Conservation (phyloP, 2,888 invertebrate genomes). For the Coelogynopora nodosa region DNA sequence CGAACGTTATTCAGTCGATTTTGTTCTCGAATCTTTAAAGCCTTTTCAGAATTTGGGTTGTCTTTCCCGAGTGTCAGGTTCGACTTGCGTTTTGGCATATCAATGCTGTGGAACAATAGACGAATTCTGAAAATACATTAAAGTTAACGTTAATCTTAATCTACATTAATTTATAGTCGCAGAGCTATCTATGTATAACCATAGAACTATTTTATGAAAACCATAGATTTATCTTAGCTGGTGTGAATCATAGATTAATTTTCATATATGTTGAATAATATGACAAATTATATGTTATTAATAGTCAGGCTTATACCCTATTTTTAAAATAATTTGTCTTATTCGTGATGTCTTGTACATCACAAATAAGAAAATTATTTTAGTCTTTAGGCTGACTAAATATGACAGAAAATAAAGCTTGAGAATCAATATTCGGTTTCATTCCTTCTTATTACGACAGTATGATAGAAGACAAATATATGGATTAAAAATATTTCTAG, state of each 20-base stretch:
- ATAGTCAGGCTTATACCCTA: too few relatives aligned
- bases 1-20: slow-evolving; percentile 7
- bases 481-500: background rate
- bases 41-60: slow-evolving; percentile 17
- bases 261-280: too few relatives aligned
- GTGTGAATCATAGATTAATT: too few relatives aligned
- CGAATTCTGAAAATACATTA: slow-evolving; percentile 7
- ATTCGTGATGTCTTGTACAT: too few relatives aligned
- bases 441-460: background rate
- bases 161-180: too few relatives aligned
- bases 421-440: background rate
- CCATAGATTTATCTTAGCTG: too few relatives aligned
- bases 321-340: too few relatives aligned
- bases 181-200: too few relatives aligned
- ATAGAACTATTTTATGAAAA: too few relatives aligned
- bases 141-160: too few relatives aligned
- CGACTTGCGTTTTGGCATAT: slow-evolving; percentile 10
- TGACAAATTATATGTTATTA: too few relatives aligned
- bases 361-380: background rate
- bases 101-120: background rate
- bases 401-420: background rate
- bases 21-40: slow-evolving; percentile 3
- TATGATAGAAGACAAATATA: background rate
- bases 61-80: background rate
- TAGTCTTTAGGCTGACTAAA: background rate